A percentile compares a stretch with the other conserved stretches of the same genome.
Conservation (phyloP, 2,113 vertebrate genomes). For the Phrynosoma blainvillii region DNA sequence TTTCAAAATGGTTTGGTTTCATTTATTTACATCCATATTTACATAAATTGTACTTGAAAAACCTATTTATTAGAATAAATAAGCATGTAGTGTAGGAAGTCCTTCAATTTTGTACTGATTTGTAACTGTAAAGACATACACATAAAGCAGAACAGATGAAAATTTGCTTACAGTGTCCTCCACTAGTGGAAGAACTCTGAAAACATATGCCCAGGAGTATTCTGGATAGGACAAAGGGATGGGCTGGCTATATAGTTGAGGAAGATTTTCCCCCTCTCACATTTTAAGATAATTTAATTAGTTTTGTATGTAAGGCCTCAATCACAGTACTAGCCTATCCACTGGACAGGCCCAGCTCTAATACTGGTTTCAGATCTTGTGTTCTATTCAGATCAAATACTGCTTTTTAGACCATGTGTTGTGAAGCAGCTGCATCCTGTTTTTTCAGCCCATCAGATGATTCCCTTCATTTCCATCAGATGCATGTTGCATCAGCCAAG, state of each 20-base stretch:
- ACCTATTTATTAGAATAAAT: neutral
- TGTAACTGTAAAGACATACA: neutral
- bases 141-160: neutral
- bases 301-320: neutral
- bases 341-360: fast-evolving
- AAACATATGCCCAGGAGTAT: neutral
- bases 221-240: neutral
- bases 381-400: too few relatives aligned
- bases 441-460: constrained; percentile 19
- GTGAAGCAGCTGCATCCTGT: neutral
- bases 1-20: neutral
- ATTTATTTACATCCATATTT: neutral
- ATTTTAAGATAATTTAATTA: neutral
- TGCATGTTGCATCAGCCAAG: constrained; percentile 56
- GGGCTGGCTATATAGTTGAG: neutral
- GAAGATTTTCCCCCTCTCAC: neutral
- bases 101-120: neutral
- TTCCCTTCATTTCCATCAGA: constrained; percentile 51
- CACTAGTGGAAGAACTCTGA: neutral
- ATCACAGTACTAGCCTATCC: neutral
- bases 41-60: neutral
- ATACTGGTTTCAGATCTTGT: neutral
- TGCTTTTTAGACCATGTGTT: fast-evolving
- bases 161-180: neutral
- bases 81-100: neutral